Base-by-base conservation (phyloP, 2,113 vertebrate genomes). In the Rhinolophus sinicus region DNA sequence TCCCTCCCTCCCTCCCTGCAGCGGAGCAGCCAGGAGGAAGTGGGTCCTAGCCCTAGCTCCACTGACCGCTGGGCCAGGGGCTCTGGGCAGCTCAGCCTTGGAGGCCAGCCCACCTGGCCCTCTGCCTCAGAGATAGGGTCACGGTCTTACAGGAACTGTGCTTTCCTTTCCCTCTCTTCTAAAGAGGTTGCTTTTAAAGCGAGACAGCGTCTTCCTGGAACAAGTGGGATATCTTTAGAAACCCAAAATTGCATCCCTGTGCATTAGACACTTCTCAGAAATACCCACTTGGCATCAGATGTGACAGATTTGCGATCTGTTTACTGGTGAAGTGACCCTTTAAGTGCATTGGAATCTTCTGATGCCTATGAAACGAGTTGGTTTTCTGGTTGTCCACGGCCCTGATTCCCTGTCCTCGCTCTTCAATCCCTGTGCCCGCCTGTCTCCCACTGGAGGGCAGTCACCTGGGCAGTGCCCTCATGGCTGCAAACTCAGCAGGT, bases 11-110 rank as follows among this genome's bases (percentile, higher is more conserved):
- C 4, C 24, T 93, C 60, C 69, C 54, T 88, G 52, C 33, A 82
- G 78, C 95, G 44, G 90, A 94, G 67, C n/a, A 81, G 80, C 52
- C 22, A 4, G 72, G 38, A 81, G 69, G 44, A 65, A 64, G 8
- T 44, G n/a, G 15, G 50, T 22, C 38, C 19, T 22, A 0, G 0
- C 50, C 8, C 24, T 62, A 7, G 14, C 50, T 64, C n/a, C 40
- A 50, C 72, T 16, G 69, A 26, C 70, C 83, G 60, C 10, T 44
- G 83, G 93, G 38, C 44, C 16, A 14, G 77, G 62, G 54, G 54
- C 13, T 47, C 26, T 6, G 24, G 52, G 26, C 47, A 13, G 64
- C 19, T 3, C 3, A 3, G n/a, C 72, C 40, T 0, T 1, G 6
- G n/a, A 24, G 26, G 16, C 72, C 50, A 19, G 21, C 72, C 50